Percentiles rank a stretch among this genome's conserved stretches.
Evolutionary conservation across 2,113 vertebrate genomes (phyloP).

Genomic region (Amphilophus citrinellus): DNA sequence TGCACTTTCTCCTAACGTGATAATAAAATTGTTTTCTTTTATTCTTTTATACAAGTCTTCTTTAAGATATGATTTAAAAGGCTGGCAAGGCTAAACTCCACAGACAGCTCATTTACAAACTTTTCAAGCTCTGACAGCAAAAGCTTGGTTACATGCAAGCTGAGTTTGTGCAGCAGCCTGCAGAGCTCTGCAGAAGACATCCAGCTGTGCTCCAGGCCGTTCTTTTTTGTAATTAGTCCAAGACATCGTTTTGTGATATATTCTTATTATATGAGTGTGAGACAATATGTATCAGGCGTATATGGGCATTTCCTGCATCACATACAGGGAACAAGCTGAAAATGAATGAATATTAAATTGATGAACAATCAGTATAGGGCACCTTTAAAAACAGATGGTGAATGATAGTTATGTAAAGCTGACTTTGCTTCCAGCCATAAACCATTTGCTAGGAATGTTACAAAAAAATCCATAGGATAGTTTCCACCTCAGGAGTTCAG

Average conservation of each 20-base stretch:
- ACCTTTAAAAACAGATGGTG: slow-evolving; percentile 58
- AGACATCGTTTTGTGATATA: slow-evolving; percentile 8
- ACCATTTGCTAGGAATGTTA: slow-evolving; percentile 58
- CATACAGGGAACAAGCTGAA: slow-evolving; percentile 37
- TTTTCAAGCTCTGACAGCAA: slow-evolving; percentile 38
- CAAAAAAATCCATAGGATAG: slow-evolving; percentile 60
- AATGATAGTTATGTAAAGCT: slow-evolving; percentile 66
- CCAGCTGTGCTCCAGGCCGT: slow-evolving; percentile 50
- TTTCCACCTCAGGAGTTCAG: slow-evolving; percentile 62
- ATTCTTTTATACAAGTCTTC: slow-evolving; percentile 1
- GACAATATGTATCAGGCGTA: background rate
- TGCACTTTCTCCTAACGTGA: slow-evolving; percentile 42
- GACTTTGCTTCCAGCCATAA: slow-evolving; percentile 61
- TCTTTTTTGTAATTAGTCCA: slow-evolving; percentile 28
- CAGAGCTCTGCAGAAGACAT: slow-evolving; percentile 50
- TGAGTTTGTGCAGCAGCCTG: slow-evolving; percentile 24
- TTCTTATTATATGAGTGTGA: slow-evolving; percentile 3
- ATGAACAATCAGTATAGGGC: slow-evolving; percentile 33
- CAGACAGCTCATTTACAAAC: slow-evolving; percentile 47
- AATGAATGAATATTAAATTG: slow-evolving; percentile 49
- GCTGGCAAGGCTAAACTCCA: slow-evolving; percentile 20
- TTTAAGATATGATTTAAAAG: slow-evolving; percentile 25
- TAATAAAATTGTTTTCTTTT: slow-evolving; percentile 13
- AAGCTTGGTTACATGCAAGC: slow-evolving; percentile 26
- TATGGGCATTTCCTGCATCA: background rate